Conservation (phyloP, 2,888 invertebrate genomes). For the Pomacea canaliculata region DNA sequence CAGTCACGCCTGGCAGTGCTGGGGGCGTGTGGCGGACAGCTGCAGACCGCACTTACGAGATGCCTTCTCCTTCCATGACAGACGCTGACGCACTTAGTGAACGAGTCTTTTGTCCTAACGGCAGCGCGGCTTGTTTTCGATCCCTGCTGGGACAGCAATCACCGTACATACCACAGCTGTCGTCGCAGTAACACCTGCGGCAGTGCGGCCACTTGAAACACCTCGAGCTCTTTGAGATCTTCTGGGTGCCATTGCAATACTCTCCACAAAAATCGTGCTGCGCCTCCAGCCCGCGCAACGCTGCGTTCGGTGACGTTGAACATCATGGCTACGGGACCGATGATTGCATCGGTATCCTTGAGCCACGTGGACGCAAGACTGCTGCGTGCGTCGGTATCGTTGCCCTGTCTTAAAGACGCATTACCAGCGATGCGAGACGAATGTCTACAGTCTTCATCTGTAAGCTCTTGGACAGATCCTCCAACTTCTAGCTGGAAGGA, state of each 20-base stretch:
- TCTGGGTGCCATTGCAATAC: slow-evolving; percentile 9
- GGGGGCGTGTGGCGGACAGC: neutral
- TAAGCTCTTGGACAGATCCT: too few species aligned
- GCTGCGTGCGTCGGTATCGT: too few species aligned
- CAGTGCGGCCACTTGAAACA: neutral
- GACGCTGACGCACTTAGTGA: neutral
- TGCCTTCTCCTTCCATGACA: neutral
- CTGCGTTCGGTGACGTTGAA: neutral
- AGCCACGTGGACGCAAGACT: too few species aligned
- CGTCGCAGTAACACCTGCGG: slow-evolving; percentile 9
- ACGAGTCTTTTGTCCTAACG: neutral
- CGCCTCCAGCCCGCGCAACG: neutral
- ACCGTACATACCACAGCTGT: slow-evolving; percentile 1
- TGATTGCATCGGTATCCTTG: too few species aligned
- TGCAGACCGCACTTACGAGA: neutral
- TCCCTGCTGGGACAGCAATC: slow-evolving; percentile 12
- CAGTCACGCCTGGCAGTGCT: neutral
- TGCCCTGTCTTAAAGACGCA: too few species aligned
- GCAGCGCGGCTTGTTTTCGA: neutral
- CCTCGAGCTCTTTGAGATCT: neutral
- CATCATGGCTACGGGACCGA: neutral
- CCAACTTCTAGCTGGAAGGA: too few species aligned
- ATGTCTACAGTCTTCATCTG: too few species aligned
- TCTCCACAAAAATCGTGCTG: slow-evolving; percentile 6
- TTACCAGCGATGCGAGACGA: too few species aligned